Percentiles rank a stretch among this genome's conserved stretches.
phyloP scores from a whole-genome alignment of 2,113 vertebrate genomes.

The Equus przewalskii region DNA sequence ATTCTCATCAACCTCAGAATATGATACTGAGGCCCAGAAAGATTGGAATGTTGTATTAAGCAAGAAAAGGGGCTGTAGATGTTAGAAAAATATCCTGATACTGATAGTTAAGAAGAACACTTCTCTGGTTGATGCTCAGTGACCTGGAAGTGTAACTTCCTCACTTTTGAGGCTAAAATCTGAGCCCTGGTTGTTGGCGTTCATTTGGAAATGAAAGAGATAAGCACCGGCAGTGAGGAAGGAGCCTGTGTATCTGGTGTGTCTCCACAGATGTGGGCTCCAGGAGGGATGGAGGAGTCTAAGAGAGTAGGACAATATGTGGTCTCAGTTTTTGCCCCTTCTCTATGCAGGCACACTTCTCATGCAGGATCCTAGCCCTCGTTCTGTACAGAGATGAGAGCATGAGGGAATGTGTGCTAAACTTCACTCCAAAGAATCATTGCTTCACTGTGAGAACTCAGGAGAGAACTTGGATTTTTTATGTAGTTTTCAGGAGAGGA shows the following conservation, averaged over 20 bases:
- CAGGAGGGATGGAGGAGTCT: background rate
- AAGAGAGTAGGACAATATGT: background rate
- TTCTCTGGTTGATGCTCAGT: background rate
- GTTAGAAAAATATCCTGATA: background rate
- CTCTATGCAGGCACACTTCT: background rate
- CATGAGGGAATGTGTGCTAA: background rate
- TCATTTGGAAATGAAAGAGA: background rate
- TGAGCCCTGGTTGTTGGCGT: background rate
- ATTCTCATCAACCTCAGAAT: background rate
- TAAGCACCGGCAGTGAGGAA: background rate
- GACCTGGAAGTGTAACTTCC: background rate
- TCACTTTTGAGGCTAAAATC: background rate
- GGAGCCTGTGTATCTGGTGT: rapidly evolving
- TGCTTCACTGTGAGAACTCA: conserved; percentile 44
- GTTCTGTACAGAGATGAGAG: background rate
- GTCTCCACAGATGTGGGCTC: background rate
- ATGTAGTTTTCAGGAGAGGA: background rate
- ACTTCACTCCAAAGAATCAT: background rate
- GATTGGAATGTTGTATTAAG: background rate
- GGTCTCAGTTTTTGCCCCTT: background rate
- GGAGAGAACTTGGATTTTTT: background rate
- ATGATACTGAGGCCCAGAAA: background rate
- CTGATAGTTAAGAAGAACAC: background rate
- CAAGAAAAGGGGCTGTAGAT: background rate
- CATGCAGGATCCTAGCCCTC: background rate